Evolutionary conservation across 2,113 vertebrate genomes (phyloP), one percentile per base, ranked within the genome.

Genomic region (Vulpes lagopus): DNA sequence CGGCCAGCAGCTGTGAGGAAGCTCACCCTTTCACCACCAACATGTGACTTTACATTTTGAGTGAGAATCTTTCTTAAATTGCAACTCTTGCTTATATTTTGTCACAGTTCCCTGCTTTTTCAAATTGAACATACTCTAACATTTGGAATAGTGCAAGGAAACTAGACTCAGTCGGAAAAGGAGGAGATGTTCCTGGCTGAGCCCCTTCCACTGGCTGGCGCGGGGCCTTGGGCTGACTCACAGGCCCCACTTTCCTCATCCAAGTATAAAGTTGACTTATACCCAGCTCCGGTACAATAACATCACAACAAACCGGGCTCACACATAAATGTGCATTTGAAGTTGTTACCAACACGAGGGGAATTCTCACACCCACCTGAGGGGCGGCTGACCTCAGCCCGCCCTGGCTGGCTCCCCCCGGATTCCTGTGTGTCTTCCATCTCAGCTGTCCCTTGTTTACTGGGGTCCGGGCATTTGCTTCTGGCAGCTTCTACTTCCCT

Each of bases 341-440:
- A 22, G 16, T 60, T 71, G 94, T 74, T 25, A n/a, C 11, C 7
- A 12, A 43, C 35, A 23, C 57, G 92, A 43, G 3, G 60, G 60
- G 22, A 3, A 3, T 62, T 20, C 22, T 64, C 69, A 6, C 32
- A 49, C 38, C 15, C 30, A 2, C 49, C 59, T 8, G n/a, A 23
- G 65, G 35, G 32, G 22, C 30, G 25, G 27, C 23, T 8, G 0
- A 1, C 1, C 1, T 17, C 51, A 6, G 16, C 71, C 53, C 3
- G 53, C 25, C 9, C 3, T 23, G 59, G 14, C n/a, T 27, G 38
- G 12, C 16, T 35, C 30, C 55, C 16, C 38, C 22, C 22, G 60
- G 22, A 0, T 59, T 64, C 49, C 1, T 1, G 1, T 25, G 14
- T 2, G 7, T 79, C 67, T 16, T 17, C 38, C 16, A 10, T 27